Conservation (phyloP, 1,140 invertebrate species). For the Scaptomyza montana region DNA sequence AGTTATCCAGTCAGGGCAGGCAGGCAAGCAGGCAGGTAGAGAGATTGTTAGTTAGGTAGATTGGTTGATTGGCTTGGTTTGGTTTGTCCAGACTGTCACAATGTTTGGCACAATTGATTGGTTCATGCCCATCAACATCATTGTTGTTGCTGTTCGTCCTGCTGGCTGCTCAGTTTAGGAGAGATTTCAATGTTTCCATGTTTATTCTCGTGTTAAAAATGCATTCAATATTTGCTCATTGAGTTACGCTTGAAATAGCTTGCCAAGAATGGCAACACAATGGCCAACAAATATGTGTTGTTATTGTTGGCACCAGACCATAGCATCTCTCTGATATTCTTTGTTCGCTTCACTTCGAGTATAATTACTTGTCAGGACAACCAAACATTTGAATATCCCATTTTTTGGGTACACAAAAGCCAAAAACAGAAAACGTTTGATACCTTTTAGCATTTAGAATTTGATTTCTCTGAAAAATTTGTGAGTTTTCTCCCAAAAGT, state of each 20-base stretch:
- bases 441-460: too few species aligned
- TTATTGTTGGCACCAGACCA: too few species aligned
- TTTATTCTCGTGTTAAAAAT: constrained; percentile 35
- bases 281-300: too few species aligned
- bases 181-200: constrained; percentile 28
- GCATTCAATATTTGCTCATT: constrained; percentile 68
- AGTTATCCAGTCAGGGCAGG: background rate
- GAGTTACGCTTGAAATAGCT: constrained; percentile 56
- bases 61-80: background rate
- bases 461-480: too few species aligned
- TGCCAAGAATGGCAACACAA: constrained; percentile 1
- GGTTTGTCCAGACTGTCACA: background rate
- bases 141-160: too few species aligned
- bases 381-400: constrained; percentile 68
- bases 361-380: constrained; percentile 68
- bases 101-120: constrained; percentile 27
- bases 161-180: constrained; percentile 19
- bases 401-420: too few species aligned
- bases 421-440: too few species aligned
- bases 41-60: background rate
- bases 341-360: constrained; percentile 25
- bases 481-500: too few species aligned
- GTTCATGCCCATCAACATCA: too few species aligned
- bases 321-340: constrained; percentile 4
- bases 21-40: background rate